Evolutionary conservation across 2,797 vertebrate species (phyloP).

Genomic region (Morus bassanus): DNA sequence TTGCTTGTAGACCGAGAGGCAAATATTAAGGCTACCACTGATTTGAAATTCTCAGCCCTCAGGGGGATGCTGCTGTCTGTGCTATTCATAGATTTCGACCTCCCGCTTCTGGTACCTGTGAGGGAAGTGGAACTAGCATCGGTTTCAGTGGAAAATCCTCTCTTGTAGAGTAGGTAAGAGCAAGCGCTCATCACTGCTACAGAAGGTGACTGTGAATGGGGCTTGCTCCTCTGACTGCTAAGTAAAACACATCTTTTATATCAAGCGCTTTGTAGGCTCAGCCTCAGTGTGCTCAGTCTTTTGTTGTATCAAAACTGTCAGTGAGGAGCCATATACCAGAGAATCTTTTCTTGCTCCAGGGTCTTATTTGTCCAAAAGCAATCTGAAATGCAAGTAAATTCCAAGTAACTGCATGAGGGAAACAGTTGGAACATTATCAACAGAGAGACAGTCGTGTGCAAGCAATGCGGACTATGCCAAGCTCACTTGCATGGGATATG

Average conservation of each 20-base stretch:
- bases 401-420: not conserved
- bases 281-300: not conserved
- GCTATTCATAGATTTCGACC: not conserved
- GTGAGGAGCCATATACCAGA: not conserved
- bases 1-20: not conserved
- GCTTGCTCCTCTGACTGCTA: not conserved
- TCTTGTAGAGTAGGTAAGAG: not conserved
- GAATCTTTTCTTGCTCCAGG: not conserved
- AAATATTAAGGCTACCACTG: not conserved
- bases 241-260: not conserved
- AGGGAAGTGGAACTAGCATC: not conserved
- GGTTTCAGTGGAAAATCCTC: not conserved
- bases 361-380: slow-evolving; percentile 1
- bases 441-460: not conserved
- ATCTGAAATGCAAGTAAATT: slow-evolving; percentile 7
- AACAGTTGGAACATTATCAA: not conserved
- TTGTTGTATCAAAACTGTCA: not conserved
- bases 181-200: not conserved
- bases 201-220: not conserved
- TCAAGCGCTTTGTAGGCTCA: not conserved
- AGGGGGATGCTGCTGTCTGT: not conserved
- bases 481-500: not conserved
- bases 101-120: not conserved
- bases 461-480: not conserved
- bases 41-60: not conserved